Percentiles rank a stretch among this genome's conserved stretches.
These are phyloP conservation scores for Calidris pygmaea DNA, from an alignment of 2,113 vertebrate genomes.

Conservation along the genomic window DNA sequence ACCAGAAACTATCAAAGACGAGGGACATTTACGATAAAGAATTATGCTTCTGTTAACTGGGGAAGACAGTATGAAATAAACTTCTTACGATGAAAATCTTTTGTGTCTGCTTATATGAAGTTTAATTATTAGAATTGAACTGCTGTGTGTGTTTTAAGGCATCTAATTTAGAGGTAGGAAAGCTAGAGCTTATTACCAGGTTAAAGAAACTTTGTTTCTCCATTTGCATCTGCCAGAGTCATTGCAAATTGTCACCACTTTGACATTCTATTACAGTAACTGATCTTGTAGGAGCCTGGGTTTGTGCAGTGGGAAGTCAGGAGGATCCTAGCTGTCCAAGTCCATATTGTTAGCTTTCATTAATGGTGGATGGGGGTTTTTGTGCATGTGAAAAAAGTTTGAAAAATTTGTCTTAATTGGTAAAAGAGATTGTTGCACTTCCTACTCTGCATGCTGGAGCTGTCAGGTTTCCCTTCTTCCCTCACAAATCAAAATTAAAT, in stretches of 20 bases:
- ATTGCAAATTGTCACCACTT: not conserved
- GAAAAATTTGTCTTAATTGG: not conserved
- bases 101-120: not conserved
- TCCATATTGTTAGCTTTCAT: not conserved
- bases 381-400: fast-evolving
- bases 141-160: not conserved
- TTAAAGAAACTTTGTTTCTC: not conserved
- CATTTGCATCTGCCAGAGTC: not conserved
- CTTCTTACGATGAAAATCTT: not conserved
- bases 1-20: not conserved
- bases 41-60: not conserved
- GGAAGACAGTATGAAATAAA: not conserved
- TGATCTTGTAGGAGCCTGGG: not conserved
- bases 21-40: not conserved
- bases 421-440: not conserved
- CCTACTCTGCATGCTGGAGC: fast-evolving
- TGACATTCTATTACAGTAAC: not conserved
- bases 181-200: not conserved
- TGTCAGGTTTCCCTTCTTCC: not conserved
- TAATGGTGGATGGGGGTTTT: not conserved
- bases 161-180: not conserved
- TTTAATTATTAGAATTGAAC: not conserved
- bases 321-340: not conserved
- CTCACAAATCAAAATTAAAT: not conserved
- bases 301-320: not conserved